phyloP scores from a whole-genome alignment of 2,888 invertebrate genomes.

The Brachypterus glaber region DNA sequence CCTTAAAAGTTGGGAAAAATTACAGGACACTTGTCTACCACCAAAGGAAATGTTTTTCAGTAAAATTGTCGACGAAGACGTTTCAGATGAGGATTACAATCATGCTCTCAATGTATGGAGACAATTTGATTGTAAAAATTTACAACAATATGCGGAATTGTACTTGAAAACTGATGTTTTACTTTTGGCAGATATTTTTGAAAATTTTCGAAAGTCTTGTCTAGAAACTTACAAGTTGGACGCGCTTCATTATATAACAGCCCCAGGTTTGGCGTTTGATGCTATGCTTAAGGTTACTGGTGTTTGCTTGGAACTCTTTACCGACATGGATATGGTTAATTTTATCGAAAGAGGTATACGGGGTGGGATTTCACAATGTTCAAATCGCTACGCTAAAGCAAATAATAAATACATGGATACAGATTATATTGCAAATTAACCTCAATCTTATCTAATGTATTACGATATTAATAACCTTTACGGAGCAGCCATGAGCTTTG shows the following conservation, averaged over 20 bases:
- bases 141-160: too few species aligned
- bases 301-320: slow-evolving; percentile 21
- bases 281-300: too few species aligned
- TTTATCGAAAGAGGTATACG: slow-evolving; percentile 25
- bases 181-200: slow-evolving; percentile 29
- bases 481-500: slow-evolving; percentile 1
- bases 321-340: too few species aligned
- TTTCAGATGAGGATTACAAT: slow-evolving; percentile 15
- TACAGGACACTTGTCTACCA: slow-evolving; percentile 11
- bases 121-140: slow-evolving; percentile 12
- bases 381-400: slow-evolving; percentile 23
- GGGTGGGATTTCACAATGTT: slow-evolving; percentile 27
- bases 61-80: slow-evolving; percentile 12
- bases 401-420: slow-evolving; percentile 27
- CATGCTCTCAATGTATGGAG: slow-evolving; percentile 16
- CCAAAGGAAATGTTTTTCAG: slow-evolving; percentile 14
- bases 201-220: slow-evolving; percentile 26
- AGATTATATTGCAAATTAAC: slow-evolving; percentile 21
- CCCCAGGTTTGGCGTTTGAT: too few species aligned
- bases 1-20: slow-evolving; percentile 9
- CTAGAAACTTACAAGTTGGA: slow-evolving; percentile 18
- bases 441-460: not conserved
- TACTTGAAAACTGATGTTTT: too few species aligned
- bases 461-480: slow-evolving; percentile 4
- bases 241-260: slow-evolving; percentile 19